These are phyloP conservation scores for Grammomys surdaster DNA, from an alignment of 2,113 vertebrate species.

Conservation along the genomic window DNA sequence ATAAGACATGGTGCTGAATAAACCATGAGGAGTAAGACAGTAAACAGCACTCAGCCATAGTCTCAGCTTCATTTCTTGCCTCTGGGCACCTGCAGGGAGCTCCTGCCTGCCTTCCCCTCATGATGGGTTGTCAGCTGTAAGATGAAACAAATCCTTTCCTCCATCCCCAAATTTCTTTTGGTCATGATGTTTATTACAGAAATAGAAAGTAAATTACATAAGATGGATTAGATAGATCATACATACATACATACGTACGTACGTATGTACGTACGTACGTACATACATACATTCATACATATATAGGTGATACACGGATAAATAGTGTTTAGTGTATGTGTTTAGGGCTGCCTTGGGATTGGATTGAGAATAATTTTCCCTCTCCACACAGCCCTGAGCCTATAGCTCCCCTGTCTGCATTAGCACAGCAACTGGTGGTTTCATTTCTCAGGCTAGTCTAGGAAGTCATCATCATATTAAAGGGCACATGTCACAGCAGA, in stretches of 20 bases:
- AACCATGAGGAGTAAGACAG: background rate
- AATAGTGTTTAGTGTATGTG: background rate
- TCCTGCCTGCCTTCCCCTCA: background rate
- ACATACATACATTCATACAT: background rate
- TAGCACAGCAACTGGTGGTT: background rate
- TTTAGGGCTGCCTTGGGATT: background rate
- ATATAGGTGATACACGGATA: background rate
- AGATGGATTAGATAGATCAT: background rate
- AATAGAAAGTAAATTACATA: background rate
- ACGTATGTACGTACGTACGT: background rate
- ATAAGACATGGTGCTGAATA: background rate
- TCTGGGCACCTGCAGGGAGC: background rate
- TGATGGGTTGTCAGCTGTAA: background rate
- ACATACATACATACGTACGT: background rate
- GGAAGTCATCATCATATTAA: background rate
- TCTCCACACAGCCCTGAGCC: background rate
- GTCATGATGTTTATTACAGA: background rate
- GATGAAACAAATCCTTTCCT: background rate
- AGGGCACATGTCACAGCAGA: background rate
- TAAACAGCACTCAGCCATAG: background rate
- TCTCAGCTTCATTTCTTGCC: background rate
- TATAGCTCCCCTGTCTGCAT: background rate
- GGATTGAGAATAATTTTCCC: background rate
- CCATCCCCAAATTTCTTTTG: background rate
- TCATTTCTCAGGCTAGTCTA: background rate